Conservation (phyloP, 35 echinoderm and acorn worm species). For the Stichopus chloronotus region DNA sequence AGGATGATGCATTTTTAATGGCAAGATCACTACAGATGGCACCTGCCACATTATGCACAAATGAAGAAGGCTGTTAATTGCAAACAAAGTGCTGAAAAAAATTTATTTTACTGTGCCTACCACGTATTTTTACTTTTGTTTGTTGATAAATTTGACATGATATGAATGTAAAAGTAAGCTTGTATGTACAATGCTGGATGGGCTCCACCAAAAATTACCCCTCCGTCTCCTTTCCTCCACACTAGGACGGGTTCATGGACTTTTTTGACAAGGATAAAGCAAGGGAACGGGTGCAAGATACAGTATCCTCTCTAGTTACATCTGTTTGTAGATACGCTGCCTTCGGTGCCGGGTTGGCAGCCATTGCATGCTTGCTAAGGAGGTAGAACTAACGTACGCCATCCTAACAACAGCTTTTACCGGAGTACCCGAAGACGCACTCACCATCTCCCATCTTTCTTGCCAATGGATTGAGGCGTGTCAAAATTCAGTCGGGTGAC, state of each 20-base stretch:
- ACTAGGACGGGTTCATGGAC: constrained; percentile 72
- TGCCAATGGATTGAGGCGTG: not conserved
- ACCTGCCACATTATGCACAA: too few relatives aligned
- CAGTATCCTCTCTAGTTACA: constrained; percentile 78
- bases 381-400: constrained; percentile 66
- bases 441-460: not conserved
- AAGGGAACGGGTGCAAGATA: constrained; percentile 76
- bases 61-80: too few relatives aligned
- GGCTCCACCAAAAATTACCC: not conserved
- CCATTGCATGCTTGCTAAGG: constrained; percentile 83
- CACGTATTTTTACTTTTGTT: too few relatives aligned
- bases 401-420: not conserved
- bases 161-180: too few relatives aligned
- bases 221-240: constrained; percentile 36
- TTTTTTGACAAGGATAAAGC: constrained; percentile 93
- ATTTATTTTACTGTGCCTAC: too few relatives aligned
- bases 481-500: too few relatives aligned
- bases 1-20: too few relatives aligned
- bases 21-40: too few relatives aligned
- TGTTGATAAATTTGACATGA: too few relatives aligned
- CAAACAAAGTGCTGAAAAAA: too few relatives aligned
- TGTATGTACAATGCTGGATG: too few relatives aligned
- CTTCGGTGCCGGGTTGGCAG: constrained; percentile 84
- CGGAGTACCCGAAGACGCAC: not conserved
- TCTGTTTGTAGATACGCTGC: constrained; percentile 83